Evolutionary conservation across 2,797 vertebrate genomes (phyloP), one percentile per base, ranked within the genome.

Genomic region (Furcifer pardalis): DNA sequence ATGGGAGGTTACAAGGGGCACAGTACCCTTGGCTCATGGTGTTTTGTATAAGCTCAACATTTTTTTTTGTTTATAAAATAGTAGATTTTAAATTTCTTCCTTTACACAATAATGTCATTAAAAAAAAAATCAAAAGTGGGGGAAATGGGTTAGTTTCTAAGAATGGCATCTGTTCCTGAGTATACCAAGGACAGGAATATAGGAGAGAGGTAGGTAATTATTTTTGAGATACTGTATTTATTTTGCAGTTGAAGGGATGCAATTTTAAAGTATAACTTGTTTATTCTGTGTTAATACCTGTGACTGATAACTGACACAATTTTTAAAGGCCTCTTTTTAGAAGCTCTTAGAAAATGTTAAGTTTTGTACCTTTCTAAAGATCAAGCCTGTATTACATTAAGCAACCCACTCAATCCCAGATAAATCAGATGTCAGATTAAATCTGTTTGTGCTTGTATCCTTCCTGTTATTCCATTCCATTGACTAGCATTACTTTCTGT

Each of bases 341-440:
- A 77, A 37, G 35, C n/a, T 9, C 13, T 73, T 73, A 44, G 30
- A 49, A 73, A n/a, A n/a, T 71, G 32, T 30, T 8, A 32, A 46
- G 9, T 46, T 88, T 63, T 62, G 1, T 66, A 84, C 37, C 15
- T 84, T 60, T 83, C 72, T 52, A 21, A 15, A 4, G 56, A 35
- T 77, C 21, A 73, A 73, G 15, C 78, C 77, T 81, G 32, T 79
- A 65, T 86, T 86, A 87, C 9, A 23, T 77, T 76, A 62, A 69
- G 0, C 1, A 8, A 10, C 65, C 21, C 5, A 27, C 19, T 32
- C 44, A 84, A 17, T 59, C 52, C 1, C 15, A 63, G 7, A n/a
- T 74, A 83, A 77, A 84, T 81, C 1, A 68, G 3, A 9, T 7
- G 5, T 23, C 35, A 15, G 65, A 12, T 6, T 75, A 7, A 32